These are phyloP conservation scores for Herpetotheres cachinnans DNA, from an alignment of 2,113 vertebrate species.

Conservation along the genomic window DNA sequence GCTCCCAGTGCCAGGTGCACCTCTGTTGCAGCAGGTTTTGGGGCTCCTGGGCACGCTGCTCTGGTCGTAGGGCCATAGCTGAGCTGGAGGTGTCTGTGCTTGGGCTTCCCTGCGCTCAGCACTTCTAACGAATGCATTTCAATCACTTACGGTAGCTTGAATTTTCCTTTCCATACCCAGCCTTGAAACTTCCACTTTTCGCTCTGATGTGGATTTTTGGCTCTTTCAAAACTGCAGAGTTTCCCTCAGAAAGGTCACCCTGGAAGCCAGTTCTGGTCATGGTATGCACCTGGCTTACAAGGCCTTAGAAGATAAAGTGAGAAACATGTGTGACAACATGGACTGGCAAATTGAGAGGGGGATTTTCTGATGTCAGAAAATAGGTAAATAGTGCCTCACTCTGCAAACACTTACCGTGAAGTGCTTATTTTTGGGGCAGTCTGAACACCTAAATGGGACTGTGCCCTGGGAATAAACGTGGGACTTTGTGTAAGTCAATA, in stretches of 20 bases:
- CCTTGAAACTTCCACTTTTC: neutral
- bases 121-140: neutral
- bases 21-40: neutral
- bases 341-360: neutral
- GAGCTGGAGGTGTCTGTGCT: neutral
- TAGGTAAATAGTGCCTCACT: neutral
- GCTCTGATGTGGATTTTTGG: neutral
- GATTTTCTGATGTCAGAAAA: neutral
- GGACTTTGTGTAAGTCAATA: neutral
- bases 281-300: neutral
- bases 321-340: neutral
- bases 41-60: neutral
- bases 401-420: neutral
- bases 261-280: neutral
- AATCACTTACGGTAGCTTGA: neutral
- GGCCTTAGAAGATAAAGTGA: neutral
- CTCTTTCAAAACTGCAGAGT: neutral
- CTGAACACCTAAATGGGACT: neutral
- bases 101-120: neutral
- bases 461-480: neutral
- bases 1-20: accelerated
- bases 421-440: neutral
- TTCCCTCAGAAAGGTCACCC: neutral
- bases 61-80: neutral
- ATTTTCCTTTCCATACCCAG: neutral